A percentile compares a stretch with the other conserved stretches of the same genome.
Conservation (phyloP, 1,140 invertebrate genomes). For the Brachionus asplanchnoidis region DNA sequence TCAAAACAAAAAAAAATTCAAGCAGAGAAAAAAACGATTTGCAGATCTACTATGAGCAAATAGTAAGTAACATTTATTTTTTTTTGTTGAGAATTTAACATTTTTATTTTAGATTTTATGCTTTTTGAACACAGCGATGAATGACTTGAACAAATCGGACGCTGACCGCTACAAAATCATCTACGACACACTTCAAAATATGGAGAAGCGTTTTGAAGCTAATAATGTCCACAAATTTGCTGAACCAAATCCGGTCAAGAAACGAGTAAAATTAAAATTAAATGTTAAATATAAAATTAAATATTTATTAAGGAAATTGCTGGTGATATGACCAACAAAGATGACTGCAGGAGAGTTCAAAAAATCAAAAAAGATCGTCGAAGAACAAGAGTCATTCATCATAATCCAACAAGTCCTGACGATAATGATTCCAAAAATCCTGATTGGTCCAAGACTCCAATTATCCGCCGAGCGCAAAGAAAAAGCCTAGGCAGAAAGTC, state of each 20-base stretch:
- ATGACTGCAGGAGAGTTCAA: no score
- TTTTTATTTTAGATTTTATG: not conserved
- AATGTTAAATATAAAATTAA: not conserved
- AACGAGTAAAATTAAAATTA: not conserved
- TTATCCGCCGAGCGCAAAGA: not conserved
- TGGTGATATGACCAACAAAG: no score
- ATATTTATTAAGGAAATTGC: no score
- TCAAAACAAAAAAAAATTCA: not conserved
- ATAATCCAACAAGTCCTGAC: no score
- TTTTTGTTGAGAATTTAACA: not conserved
- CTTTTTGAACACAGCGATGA: not conserved
- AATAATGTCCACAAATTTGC: not conserved
- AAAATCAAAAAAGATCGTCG: no score
- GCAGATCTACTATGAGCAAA: slow-evolving; percentile 19
- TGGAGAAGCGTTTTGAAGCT: slow-evolving; percentile 18
- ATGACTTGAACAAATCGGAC: not conserved
- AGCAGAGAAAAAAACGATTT: slow-evolving; percentile 35
- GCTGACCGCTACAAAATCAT: slow-evolving; percentile 13
- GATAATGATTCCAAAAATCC: not conserved
- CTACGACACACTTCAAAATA: not conserved
- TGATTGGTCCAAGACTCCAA: slow-evolving; percentile 29
- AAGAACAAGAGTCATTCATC: no score
- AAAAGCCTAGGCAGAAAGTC: not conserved
- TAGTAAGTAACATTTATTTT: not conserved
- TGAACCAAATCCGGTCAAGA: not conserved